Base-by-base conservation (phyloP, 2,797 vertebrate species). In the Perodicticus potto region DNA sequence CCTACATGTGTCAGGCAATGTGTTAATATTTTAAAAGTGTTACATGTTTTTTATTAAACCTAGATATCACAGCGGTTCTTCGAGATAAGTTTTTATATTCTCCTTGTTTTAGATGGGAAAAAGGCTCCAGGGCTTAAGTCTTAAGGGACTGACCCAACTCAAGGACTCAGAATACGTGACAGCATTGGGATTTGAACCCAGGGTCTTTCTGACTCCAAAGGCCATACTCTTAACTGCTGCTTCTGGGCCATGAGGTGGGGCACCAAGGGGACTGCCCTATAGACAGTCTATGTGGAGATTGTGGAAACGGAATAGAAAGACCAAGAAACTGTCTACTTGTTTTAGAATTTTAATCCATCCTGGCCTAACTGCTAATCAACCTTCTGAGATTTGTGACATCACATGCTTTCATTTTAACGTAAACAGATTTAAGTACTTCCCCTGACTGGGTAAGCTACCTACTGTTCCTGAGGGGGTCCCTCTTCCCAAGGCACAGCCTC, bases 281-380 rank as follows among this genome's bases (percentile, higher is more conserved):
- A 45, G 3, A 3, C 55, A 0, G 45, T 65, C 23, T 10, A 0
- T 1, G 1, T 49, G 59, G 55, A 84, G 43, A 34, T 0, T 63
- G 72, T 40, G 29, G n/a, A 59, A 70, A 32, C 27, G 3, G 55
- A 77, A 17, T 29, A 9, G 74, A 65, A 83, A 86, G 37, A 32
- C 14, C 49, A 70, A 57, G 86, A 40, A 22, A 23, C 43, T 7
- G 3, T 11, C 70, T n/a, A 92, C 32, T 55, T 78, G 22, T 76
- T 77, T 57, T 8, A 49, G 27, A 59, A 1, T 76, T 78, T 32
- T 16, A 27, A 29, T 11, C 19, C 32, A n/a, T 67, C 22, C 43
- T 57, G 14, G 13, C 57, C 80, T 74, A 67, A 53, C 12, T 82
- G 20, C 43, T 70, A 32, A 27, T 40, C 20, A 78, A 7, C 34